These are phyloP conservation scores for Paramuricea clavata DNA, from an alignment of 92 coral and sea anemone species.

Conservation along the genomic window DNA sequence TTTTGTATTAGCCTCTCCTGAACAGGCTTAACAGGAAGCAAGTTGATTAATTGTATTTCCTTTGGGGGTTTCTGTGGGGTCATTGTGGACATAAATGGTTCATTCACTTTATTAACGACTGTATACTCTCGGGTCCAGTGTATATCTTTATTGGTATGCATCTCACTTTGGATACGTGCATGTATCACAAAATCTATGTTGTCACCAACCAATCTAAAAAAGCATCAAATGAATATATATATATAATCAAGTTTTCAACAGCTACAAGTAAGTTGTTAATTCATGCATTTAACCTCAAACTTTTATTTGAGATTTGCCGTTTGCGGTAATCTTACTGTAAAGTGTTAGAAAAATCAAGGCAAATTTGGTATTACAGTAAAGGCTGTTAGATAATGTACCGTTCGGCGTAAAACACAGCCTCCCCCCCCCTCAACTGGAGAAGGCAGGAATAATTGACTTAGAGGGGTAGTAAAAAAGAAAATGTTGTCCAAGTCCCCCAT, in stretches of 20 bases:
- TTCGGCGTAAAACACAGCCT: no score
- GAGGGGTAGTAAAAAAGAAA: no score
- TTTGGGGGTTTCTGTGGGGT: conserved; percentile 49
- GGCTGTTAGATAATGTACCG: no score
- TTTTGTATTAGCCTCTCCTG: conserved; percentile 46
- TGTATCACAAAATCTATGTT: conserved; percentile 57
- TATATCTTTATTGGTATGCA: conserved; percentile 58
- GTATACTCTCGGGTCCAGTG: conserved; percentile 84
- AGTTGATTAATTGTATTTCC: conserved; percentile 54
- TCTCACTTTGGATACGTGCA: conserved; percentile 62
- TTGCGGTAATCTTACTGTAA: no score
- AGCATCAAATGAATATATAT: no score
- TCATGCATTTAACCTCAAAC: conserved; percentile 22
- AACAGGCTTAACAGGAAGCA: conserved; percentile 61
- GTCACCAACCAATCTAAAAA: conserved; percentile 74
- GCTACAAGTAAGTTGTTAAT: not conserved
- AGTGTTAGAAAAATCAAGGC: no score
- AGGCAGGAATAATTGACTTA: no score
- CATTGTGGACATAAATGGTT: conserved; percentile 38
- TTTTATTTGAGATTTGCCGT: conserved; percentile 49
- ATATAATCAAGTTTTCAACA: not conserved
- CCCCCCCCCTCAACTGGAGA: no score
- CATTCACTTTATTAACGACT: conserved; percentile 53
- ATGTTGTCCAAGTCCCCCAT: no score
- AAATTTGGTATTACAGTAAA: no score